Percentiles rank a stretch among this genome's conserved stretches.
Evolutionary conservation across 53 echinoderm and acorn worm genomes (phyloP).

Genomic region (Zoroaster sp.): DNA sequence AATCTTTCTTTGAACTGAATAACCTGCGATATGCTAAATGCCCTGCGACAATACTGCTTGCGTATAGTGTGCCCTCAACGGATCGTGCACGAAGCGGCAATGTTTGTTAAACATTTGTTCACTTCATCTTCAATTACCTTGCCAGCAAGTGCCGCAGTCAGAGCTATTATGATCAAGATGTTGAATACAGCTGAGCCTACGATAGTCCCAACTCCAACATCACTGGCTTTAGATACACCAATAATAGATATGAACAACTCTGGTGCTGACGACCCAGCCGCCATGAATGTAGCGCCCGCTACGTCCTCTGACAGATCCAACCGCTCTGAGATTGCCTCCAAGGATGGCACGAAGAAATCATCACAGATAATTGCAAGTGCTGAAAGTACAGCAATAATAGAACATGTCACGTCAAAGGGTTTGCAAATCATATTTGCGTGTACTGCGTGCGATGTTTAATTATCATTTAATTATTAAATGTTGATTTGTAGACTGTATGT

Average conservation of each 20-base stretch:
- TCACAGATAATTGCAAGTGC: slow-evolving; percentile 97
- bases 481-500: too few relatives aligned
- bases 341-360: slow-evolving; percentile 98
- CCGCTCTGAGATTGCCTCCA: slow-evolving; percentile 97
- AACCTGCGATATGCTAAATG: too few relatives aligned
- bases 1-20: too few relatives aligned
- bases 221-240: slow-evolving; percentile 88
- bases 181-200: slow-evolving; percentile 99
- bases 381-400: slow-evolving; percentile 7
- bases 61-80: too few relatives aligned
- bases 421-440: too few relatives aligned
- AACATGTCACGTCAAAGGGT: not conserved
- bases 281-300: slow-evolving; percentile 99
- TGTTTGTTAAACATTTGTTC: too few relatives aligned
- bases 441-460: too few relatives aligned
- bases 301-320: slow-evolving; percentile 98
- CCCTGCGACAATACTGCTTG: too few relatives aligned
- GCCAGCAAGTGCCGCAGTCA: slow-evolving; percentile 91
- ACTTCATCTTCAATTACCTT: slow-evolving; percentile 69
- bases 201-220: slow-evolving; percentile 96
- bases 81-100: too few relatives aligned
- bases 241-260: slow-evolving; percentile 93
- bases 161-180: slow-evolving; percentile 95
- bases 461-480: too few relatives aligned
- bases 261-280: slow-evolving; percentile 96